Conservation (phyloP, 2,113 vertebrate genomes). For the Pluvianellus socialis region DNA sequence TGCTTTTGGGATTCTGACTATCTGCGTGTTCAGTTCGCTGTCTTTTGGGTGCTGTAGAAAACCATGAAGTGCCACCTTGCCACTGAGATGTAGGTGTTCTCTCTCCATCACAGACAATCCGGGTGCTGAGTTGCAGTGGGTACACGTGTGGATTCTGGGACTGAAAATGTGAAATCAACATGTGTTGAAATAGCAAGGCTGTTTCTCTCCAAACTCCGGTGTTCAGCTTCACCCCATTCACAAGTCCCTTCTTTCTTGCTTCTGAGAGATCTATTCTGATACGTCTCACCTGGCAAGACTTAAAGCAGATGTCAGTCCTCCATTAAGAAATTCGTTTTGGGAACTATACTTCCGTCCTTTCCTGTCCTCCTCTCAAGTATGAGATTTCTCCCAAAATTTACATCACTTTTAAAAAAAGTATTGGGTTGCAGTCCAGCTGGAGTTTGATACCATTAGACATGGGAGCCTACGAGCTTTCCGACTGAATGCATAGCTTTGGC, state of each 20-base stretch:
- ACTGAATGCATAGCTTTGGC: constrained; percentile 22
- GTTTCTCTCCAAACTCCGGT: not conserved
- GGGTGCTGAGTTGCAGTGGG: not conserved
- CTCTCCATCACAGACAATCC: not conserved
- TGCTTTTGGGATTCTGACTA: not conserved
- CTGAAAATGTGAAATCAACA: fast-evolving
- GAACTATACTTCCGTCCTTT: not conserved
- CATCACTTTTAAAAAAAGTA: not conserved
- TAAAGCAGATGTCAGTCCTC: not conserved
- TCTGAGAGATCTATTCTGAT: not conserved
- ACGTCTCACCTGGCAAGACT: not conserved
- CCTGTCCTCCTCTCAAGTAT: not conserved
- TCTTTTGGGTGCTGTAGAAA: not conserved
- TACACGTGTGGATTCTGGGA: not conserved
- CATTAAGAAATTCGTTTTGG: not conserved
- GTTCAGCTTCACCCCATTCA: not conserved
- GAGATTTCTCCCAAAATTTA: not conserved
- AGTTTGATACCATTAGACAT: constrained; percentile 24
- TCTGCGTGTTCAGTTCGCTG: fast-evolving
- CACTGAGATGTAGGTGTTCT: not conserved
- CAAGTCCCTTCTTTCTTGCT: not conserved
- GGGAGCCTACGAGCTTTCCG: constrained; percentile 23
- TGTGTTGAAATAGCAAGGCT: not conserved
- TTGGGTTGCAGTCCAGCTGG: constrained; percentile 27
- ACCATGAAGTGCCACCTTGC: not conserved